Conservation (phyloP, 2,113 vertebrate species). For the Tautogolabrus adspersus region DNA sequence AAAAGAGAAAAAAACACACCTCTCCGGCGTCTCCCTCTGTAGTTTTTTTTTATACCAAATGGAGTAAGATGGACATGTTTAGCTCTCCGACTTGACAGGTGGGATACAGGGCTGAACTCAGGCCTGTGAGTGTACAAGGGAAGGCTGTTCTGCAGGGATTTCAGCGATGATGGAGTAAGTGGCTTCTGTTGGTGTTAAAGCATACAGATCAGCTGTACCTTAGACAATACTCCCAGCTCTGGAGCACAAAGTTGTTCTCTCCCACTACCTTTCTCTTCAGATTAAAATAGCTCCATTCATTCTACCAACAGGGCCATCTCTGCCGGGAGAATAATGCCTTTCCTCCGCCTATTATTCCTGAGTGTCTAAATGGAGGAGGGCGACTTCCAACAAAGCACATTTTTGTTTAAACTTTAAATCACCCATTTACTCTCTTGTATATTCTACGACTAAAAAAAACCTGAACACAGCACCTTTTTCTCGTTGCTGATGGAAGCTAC, state of each 20-base stretch:
- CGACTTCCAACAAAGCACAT: slow-evolving; percentile 52
- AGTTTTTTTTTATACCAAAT: slow-evolving; percentile 54
- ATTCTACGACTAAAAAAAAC: slow-evolving; percentile 18
- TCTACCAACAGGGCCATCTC: slow-evolving; percentile 51
- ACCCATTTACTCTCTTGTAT: slow-evolving; percentile 31
- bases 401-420: slow-evolving; percentile 60
- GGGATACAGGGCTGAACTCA: slow-evolving; percentile 70
- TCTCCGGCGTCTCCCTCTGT: slow-evolving; percentile 41
- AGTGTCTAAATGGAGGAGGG: slow-evolving; percentile 60
- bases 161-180: slow-evolving; percentile 76
- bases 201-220: slow-evolving; percentile 67
- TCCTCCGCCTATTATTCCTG: slow-evolving; percentile 45
- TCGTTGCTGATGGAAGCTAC: background rate
- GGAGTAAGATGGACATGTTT: slow-evolving; percentile 78
- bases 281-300: slow-evolving; percentile 72
- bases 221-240: slow-evolving; percentile 71
- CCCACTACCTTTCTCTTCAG: slow-evolving; percentile 27
- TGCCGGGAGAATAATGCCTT: slow-evolving; percentile 55
- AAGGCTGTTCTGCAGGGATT: slow-evolving; percentile 77
- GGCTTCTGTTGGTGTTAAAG: slow-evolving; percentile 65
- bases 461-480: slow-evolving; percentile 26
- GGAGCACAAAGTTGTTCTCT: slow-evolving; percentile 40
- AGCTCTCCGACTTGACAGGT: slow-evolving; percentile 76
- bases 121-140: slow-evolving; percentile 73
- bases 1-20: slow-evolving; percentile 45